phyloP scores from a whole-genome alignment of 2,797 vertebrate species.

The Discoglossus pictus region DNA sequence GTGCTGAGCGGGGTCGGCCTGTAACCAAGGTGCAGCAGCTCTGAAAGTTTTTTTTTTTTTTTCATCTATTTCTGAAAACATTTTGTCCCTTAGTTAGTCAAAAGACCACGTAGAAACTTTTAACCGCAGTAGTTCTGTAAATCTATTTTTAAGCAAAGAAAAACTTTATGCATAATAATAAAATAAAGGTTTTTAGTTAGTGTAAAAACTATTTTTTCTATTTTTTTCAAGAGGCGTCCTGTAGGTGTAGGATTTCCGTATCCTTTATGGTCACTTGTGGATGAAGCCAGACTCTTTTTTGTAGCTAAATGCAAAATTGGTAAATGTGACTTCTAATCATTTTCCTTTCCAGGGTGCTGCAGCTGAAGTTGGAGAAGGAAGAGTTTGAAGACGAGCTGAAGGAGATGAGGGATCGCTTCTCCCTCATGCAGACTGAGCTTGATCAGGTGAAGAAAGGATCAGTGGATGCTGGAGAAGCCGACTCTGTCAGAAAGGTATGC shows the following conservation, averaged over 20 bases:
- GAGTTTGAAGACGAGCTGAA: slow-evolving; percentile 89
- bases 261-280: not conserved
- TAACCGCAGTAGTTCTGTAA: too few species aligned
- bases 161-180: too few species aligned
- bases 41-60: too few species aligned
- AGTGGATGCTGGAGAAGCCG: slow-evolving; percentile 65
- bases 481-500: slow-evolving; percentile 78
- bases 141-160: too few species aligned
- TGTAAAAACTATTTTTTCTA: too few species aligned
- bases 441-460: slow-evolving; percentile 56
- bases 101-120: too few species aligned
- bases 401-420: slow-evolving; percentile 76
- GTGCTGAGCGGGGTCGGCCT: too few species aligned
- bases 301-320: not conserved
- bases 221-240: too few species aligned
- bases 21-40: too few species aligned
- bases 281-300: not conserved
- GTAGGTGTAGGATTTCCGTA: not conserved
- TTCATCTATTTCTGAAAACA: too few species aligned
- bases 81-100: too few species aligned
- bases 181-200: too few species aligned
- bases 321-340: not conserved
- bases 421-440: slow-evolving; percentile 70
- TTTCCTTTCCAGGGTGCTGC: slow-evolving; percentile 75
- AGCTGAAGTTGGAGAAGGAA: slow-evolving; percentile 87